Percentiles rank a stretch among this genome's conserved stretches.
Conservation (phyloP, 2,888 invertebrate genomes). For the Pachydiplax longipennis region DNA sequence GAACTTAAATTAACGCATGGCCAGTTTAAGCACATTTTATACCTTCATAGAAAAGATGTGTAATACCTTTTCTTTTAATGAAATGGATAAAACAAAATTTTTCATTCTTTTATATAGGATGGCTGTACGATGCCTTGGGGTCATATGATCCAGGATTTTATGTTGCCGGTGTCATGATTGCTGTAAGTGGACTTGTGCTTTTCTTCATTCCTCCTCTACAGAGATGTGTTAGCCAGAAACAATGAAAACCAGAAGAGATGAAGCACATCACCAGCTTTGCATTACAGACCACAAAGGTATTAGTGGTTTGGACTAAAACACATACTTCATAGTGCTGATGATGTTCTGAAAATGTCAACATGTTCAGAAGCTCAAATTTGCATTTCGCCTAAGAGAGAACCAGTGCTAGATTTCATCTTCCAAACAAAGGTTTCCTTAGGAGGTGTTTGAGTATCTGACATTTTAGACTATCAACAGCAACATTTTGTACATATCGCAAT, state of each 20-base stretch:
- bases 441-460: background rate
- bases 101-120: conserved; percentile 66
- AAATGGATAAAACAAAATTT: background rate
- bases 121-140: conserved; percentile 76
- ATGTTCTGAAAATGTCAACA: background rate
- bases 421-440: background rate
- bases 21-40: too few relatives aligned
- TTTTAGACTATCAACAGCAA: background rate
- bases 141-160: conserved; percentile 90
- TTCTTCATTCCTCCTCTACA: conserved; percentile 81
- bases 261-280: background rate
- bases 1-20: too few relatives aligned
- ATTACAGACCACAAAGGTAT: background rate
- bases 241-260: conserved; percentile 47
- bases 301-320: background rate
- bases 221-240: conserved; percentile 58
- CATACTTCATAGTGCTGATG: background rate
- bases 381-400: background rate
- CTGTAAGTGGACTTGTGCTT: conserved; percentile 86
- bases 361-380: background rate
- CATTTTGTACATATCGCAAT: background rate
- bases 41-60: background rate
- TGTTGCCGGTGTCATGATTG: conserved; percentile 85
- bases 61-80: background rate
- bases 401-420: background rate